Conservation (phyloP, 30 jellyfish, hydroid and myxozoan species). For the Turritopsis dohrnii region DNA sequence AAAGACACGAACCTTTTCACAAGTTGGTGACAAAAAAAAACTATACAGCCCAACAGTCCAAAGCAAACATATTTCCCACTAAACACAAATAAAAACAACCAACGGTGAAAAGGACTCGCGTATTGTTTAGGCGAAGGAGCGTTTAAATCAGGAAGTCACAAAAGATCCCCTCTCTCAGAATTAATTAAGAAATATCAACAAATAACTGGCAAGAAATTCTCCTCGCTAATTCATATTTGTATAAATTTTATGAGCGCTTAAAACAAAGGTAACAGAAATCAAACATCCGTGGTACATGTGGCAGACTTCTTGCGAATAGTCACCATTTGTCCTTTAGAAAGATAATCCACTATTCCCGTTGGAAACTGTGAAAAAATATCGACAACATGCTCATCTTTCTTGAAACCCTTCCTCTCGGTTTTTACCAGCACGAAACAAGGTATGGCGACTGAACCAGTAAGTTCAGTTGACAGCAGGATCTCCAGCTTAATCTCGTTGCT, state of each 20-base stretch:
- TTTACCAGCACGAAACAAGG: neutral
- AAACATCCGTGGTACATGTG: neutral
- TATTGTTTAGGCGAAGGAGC: no score
- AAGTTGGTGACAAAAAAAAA: no score
- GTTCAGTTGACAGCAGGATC: neutral
- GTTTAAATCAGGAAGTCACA: no score
- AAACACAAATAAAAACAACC: no score
- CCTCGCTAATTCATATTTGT: neutral
- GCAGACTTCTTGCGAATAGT: neutral
- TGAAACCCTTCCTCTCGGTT: neutral
- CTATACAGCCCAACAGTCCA: no score
- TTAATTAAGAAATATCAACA: neutral
- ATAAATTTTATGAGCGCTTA: neutral
- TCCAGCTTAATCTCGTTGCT: neutral
- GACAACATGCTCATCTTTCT: neutral
- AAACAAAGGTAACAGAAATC: neutral
- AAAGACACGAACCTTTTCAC: neutral
- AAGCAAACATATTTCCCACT: no score
- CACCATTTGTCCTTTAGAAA: neutral
- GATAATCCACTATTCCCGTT: neutral
- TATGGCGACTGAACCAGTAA: neutral
- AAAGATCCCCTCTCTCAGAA: no score
- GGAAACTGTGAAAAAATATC: neutral
- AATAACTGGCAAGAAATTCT: neutral
- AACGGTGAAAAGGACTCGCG: no score